phyloP scores from a whole-genome alignment of 2,797 vertebrate genomes.

The Helarctos malayanus region DNA sequence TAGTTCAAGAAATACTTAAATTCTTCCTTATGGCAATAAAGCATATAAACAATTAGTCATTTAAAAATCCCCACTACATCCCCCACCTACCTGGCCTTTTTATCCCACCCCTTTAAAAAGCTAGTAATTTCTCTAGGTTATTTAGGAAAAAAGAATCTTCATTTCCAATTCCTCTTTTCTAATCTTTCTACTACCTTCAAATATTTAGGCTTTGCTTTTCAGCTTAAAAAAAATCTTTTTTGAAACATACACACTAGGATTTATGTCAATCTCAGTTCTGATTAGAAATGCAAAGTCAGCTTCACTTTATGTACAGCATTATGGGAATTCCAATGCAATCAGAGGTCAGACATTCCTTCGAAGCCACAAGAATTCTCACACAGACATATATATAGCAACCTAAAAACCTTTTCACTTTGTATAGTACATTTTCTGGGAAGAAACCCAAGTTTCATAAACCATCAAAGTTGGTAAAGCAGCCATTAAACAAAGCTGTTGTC shows the following conservation, averaged over 20 bases:
- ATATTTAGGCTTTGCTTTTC: constrained; percentile 40
- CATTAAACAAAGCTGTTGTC: constrained; percentile 52
- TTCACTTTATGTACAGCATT: background rate
- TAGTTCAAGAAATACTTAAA: background rate
- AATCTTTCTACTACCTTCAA: constrained; percentile 41
- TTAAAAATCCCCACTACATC: background rate
- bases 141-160: background rate
- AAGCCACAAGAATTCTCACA: constrained; percentile 45
- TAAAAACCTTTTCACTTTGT: background rate
- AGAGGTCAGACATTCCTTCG: constrained; percentile 31
- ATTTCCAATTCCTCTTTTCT: constrained; percentile 53
- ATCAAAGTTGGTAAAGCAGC: background rate
- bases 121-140: constrained; percentile 6
- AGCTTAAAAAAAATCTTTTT: constrained; percentile 33
- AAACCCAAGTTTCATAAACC: constrained; percentile 47
- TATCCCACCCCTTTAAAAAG: background rate
- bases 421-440: constrained; percentile 50
- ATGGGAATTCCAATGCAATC: constrained; percentile 28
- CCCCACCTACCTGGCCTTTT: background rate
- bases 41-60: background rate
- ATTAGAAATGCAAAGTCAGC: background rate
- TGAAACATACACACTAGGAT: background rate
- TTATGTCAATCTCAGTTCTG: background rate
- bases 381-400: background rate
- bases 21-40: background rate